Conservation (phyloP, 2,797 vertebrate genomes). For the Florisuga fusca region DNA sequence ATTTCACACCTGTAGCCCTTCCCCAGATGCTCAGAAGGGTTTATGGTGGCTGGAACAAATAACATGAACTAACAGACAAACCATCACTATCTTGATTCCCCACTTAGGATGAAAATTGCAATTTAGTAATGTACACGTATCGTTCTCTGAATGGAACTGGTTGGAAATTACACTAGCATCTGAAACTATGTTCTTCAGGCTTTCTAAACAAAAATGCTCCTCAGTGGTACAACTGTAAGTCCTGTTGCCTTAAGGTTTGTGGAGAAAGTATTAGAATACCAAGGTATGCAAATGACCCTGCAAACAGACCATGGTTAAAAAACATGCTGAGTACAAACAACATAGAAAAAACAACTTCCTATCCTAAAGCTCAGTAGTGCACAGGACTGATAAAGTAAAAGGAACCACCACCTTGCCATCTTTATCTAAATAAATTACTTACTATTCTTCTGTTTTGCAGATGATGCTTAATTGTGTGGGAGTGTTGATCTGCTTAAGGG, state of each 20-base stretch:
- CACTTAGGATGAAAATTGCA: not conserved
- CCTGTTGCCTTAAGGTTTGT: not conserved
- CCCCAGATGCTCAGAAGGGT: not conserved
- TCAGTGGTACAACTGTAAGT: not conserved
- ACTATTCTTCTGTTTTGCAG: not conserved
- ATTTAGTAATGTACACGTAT: not conserved
- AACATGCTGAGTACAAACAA: not conserved
- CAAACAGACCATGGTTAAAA: not conserved
- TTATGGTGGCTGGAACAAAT: not conserved
- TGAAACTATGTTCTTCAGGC: not conserved
- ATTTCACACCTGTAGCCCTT: not conserved
- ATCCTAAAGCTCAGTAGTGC: not conserved
- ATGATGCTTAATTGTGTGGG: too few species aligned
- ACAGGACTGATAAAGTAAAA: not conserved
- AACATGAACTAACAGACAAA: not conserved
- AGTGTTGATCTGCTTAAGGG: too few species aligned
- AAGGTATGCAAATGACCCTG: not conserved
- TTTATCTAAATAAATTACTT: not conserved
- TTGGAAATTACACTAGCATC: not conserved
- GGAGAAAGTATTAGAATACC: not conserved
- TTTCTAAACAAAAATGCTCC: not conserved
- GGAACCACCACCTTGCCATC: not conserved
- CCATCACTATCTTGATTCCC: not conserved
- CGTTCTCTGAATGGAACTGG: not conserved
- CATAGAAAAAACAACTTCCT: not conserved